A percentile compares a stretch with the other conserved stretches of the same genome.
These are phyloP conservation scores for Phycodurus eques DNA, from an alignment of 2,113 vertebrate species.

Conservation along the genomic window DNA sequence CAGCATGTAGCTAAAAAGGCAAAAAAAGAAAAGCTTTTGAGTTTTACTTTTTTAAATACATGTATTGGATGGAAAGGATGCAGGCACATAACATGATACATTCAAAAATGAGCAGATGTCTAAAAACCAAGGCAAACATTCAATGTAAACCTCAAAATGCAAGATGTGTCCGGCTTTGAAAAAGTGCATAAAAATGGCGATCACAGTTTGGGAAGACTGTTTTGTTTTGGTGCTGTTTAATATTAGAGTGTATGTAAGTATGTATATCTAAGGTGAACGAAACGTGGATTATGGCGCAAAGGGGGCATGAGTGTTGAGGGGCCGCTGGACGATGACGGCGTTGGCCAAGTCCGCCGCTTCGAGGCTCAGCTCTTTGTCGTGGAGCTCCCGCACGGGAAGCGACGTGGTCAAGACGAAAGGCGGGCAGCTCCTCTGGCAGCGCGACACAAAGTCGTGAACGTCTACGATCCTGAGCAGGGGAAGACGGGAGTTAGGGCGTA, in stretches of 20 bases:
- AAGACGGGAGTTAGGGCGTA: background rate
- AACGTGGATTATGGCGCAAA: conserved; percentile 47
- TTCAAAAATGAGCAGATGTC: background rate
- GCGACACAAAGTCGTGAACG: conserved; percentile 84
- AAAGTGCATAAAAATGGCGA: background rate
- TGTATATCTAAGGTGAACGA: background rate
- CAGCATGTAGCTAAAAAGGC: background rate
- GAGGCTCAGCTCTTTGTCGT: conserved; percentile 78
- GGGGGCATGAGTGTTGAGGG: conserved; percentile 73
- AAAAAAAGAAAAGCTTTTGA: background rate
- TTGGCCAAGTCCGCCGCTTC: conserved; percentile 85
- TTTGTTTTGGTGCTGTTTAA: background rate
- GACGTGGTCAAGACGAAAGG: conserved; percentile 86
- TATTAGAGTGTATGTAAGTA: background rate
- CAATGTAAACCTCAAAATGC: background rate
- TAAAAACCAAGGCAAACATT: conserved; percentile 4
- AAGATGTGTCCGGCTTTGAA: background rate
- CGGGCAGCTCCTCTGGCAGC: conserved; percentile 76
- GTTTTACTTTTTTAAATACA: background rate
- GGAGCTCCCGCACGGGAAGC: conserved; percentile 77
- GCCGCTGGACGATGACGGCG: conserved; percentile 87
- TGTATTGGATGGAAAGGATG: conserved; percentile 1
- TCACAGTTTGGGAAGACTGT: conserved; percentile 3
- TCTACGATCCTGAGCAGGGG: conserved; percentile 78
- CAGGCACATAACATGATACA: conserved; percentile 8